phyloP scores from a whole-genome alignment of 2,113 vertebrate genomes.

The Bucco capensis region DNA sequence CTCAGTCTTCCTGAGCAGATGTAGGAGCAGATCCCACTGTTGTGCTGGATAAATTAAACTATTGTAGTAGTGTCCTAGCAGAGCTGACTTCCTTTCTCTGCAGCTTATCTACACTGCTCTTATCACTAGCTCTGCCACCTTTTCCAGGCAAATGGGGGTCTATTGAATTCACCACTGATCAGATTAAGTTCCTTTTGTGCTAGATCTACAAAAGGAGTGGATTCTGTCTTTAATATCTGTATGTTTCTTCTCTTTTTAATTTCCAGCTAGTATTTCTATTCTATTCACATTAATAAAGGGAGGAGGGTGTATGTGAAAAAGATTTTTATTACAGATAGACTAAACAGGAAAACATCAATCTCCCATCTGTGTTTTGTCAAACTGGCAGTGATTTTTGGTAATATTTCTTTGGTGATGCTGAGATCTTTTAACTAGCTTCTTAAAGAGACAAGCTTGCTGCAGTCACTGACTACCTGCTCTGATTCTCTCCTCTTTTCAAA shows the following conservation, averaged over 20 bases:
- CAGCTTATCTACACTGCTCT: not conserved
- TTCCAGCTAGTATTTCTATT: not conserved
- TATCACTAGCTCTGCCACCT: not conserved
- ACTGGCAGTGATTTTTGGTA: not conserved
- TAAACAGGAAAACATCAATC: not conserved
- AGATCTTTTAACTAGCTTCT: not conserved
- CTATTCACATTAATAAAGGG: not conserved
- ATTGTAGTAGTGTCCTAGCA: not conserved
- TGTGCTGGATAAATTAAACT: not conserved
- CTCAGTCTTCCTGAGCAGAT: not conserved
- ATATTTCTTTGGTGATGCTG: not conserved
- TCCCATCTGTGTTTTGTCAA: not conserved
- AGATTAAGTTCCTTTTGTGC: constrained; percentile 38
- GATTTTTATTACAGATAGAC: not conserved
- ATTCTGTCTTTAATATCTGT: constrained; percentile 3
- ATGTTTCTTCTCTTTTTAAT: not conserved
- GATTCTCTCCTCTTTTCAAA: not conserved
- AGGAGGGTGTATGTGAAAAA: not conserved
- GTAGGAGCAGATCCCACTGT: not conserved
- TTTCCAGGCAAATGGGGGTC: not conserved
- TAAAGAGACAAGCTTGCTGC: not conserved
- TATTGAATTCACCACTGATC: constrained; percentile 8
- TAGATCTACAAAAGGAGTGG: not conserved
- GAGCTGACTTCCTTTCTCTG: not conserved
- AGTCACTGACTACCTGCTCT: not conserved